A percentile compares a stretch with the other conserved stretches of the same genome.
phyloP scores from a whole-genome alignment of 1,140 invertebrate species.

The Lucilia cuprina region DNA sequence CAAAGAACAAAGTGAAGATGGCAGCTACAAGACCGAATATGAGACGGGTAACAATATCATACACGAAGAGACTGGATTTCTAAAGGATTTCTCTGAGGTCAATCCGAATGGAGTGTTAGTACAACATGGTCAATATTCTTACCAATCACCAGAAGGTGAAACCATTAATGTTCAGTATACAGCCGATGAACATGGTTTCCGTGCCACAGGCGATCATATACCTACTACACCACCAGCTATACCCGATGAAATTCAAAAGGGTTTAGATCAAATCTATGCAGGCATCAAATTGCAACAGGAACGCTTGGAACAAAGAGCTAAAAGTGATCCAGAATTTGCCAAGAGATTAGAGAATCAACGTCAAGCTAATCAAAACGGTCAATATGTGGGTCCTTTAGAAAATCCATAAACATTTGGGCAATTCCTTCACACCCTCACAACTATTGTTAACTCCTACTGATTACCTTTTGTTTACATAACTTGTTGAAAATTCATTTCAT shows the following conservation, averaged over 20 bases:
- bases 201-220: constrained; percentile 80
- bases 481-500: not conserved
- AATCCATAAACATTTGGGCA: constrained; percentile 46
- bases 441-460: not conserved
- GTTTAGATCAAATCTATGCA: constrained; percentile 80
- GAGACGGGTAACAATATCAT: constrained; percentile 87
- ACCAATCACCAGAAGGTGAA: constrained; percentile 77
- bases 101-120: constrained; percentile 73
- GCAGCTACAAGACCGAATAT: constrained; percentile 81
- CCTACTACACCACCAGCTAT: constrained; percentile 86
- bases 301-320: constrained; percentile 64
- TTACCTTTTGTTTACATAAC: not conserved
- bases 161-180: constrained; percentile 64
- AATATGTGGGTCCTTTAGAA: constrained; percentile 64
- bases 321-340: constrained; percentile 66
- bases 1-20: constrained; percentile 80
- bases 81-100: constrained; percentile 74
- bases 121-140: constrained; percentile 82
- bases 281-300: constrained; percentile 77
- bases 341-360: constrained; percentile 65
- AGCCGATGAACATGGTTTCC: constrained; percentile 79
- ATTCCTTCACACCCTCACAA: not conserved
- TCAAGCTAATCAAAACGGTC: constrained; percentile 67
- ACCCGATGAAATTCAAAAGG: constrained; percentile 81
- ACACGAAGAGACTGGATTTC: constrained; percentile 80